Percentiles rank a stretch among this genome's conserved stretches.
Evolutionary conservation across 2,113 vertebrate genomes (phyloP).

Genomic region (Silurus meridionalis): DNA sequence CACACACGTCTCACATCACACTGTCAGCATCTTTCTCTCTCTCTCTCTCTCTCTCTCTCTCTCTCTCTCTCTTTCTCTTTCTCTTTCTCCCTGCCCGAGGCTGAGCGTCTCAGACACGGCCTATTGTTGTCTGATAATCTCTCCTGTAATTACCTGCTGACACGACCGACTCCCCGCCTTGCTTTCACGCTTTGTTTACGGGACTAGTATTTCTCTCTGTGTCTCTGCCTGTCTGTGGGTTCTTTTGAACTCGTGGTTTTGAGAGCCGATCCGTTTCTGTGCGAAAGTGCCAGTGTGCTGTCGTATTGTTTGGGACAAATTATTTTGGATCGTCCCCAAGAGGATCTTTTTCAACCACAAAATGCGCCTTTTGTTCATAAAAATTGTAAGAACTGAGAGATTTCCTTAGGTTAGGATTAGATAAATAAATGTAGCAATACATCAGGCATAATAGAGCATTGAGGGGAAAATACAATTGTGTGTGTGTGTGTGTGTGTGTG

Average conservation of each 20-base stretch:
- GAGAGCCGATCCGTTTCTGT: not conserved
- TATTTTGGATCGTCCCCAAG: not conserved
- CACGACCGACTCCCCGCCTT: slow-evolving; percentile 2
- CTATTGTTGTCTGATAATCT: slow-evolving; percentile 11
- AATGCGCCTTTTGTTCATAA: not conserved
- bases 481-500: not conserved
- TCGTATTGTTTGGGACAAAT: not conserved
- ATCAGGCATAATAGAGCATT: not conserved
- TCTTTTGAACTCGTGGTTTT: slow-evolving; percentile 8
- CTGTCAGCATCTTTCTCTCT: not conserved
- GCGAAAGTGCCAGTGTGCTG: not conserved
- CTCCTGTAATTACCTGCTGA: slow-evolving; percentile 34
- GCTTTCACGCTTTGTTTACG: slow-evolving; percentile 20
- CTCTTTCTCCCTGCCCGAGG: not conserved
- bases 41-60: too few relatives aligned
- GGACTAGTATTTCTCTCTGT: slow-evolving; percentile 16
- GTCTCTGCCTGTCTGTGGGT: slow-evolving; percentile 22
- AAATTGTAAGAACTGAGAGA: not conserved
- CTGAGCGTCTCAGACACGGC: not conserved
- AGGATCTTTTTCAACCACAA: not conserved
- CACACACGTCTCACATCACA: not conserved
- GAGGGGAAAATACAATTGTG: not conserved
- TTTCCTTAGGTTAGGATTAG: slow-evolving; percentile 22
- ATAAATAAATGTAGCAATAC: not conserved
- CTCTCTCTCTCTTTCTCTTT: too few relatives aligned